A percentile compares a stretch with the other conserved stretches of the same genome.
phyloP scores from a whole-genome alignment of 2,797 vertebrate genomes.

The Ara ararauna region DNA sequence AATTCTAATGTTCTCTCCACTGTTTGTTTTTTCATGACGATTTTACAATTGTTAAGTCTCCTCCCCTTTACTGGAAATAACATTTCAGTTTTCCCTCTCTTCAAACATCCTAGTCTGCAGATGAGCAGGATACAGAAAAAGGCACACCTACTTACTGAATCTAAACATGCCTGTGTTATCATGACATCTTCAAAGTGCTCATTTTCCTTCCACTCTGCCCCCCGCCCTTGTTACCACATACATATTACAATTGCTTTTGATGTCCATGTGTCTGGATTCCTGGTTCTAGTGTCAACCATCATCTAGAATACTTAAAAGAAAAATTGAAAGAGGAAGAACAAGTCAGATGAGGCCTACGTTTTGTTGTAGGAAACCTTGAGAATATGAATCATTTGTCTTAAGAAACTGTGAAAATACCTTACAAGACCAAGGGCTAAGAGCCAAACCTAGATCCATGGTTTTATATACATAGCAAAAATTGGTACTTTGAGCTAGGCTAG shows the following conservation, averaged over 20 bases:
- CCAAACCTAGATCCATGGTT: neutral
- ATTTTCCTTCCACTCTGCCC: constrained; percentile 69
- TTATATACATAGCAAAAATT: neutral
- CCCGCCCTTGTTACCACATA: constrained; percentile 54
- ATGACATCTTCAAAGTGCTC: constrained; percentile 66
- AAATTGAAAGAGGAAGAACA: constrained; percentile 46
- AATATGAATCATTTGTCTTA: neutral
- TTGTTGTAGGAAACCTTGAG: neutral
- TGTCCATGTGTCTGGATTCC: constrained; percentile 56
- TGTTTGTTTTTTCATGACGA: neutral
- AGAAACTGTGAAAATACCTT: neutral
- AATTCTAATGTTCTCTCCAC: neutral
- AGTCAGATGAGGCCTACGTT: constrained; percentile 11
- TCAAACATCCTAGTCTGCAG: constrained; percentile 67
- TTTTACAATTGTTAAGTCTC: constrained; percentile 30
- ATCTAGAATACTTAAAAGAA: constrained; percentile 53
- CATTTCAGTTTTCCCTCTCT: constrained; percentile 40
- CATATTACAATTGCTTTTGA: constrained; percentile 68
- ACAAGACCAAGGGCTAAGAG: neutral
- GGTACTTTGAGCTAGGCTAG: neutral
- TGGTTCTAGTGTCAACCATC: constrained; percentile 31
- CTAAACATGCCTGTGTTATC: constrained; percentile 69
- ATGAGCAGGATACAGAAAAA: constrained; percentile 71
- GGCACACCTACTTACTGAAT: constrained; percentile 70
- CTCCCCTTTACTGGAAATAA: constrained; percentile 55